phyloP scores from a whole-genome alignment of 1,140 invertebrate species.

The Euwallacea similis region DNA sequence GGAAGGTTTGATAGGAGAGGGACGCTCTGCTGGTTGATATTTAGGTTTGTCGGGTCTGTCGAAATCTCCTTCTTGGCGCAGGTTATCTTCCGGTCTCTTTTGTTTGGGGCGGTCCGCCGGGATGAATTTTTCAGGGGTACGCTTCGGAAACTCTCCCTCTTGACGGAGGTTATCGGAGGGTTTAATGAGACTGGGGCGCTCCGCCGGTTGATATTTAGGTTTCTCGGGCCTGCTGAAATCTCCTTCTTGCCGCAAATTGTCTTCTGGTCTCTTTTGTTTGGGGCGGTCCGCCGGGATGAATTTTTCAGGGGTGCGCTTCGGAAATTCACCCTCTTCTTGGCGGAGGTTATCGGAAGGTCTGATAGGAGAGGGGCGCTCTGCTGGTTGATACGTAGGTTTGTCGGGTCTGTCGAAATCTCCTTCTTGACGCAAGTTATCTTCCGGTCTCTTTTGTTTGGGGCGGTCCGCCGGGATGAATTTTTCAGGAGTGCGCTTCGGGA shows the following conservation, averaged over 20 bases:
- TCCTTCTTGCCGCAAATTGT: constrained; percentile 59
- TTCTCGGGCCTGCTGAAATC: constrained; percentile 55
- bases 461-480: constrained; percentile 47
- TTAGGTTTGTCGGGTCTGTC: constrained; percentile 53
- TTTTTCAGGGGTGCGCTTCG: constrained; percentile 56
- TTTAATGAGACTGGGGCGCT: constrained; percentile 54
- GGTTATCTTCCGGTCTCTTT: constrained; percentile 64
- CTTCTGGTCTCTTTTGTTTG: constrained; percentile 58
- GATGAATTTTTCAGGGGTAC: constrained; percentile 43
- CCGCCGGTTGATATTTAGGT: constrained; percentile 52
- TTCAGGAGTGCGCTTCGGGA: constrained; percentile 55
- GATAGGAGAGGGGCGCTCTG: constrained; percentile 54
- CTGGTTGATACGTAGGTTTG: constrained; percentile 53
- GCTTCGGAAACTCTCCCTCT: constrained; percentile 50
- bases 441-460: constrained; percentile 54
- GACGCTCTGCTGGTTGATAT: constrained; percentile 62
- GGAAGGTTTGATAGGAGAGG: constrained; percentile 58
- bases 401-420: constrained; percentile 57
- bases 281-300: constrained; percentile 62
- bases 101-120: constrained; percentile 57
- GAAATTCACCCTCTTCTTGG: constrained; percentile 60
- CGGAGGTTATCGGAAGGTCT: constrained; percentile 59
- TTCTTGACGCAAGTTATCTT: constrained; percentile 65
- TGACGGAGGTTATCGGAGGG: constrained; percentile 59
- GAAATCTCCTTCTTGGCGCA: constrained; percentile 51